phyloP scores from a whole-genome alignment of 2,888 invertebrate genomes.

The Drosophila nigritarsus region DNA sequence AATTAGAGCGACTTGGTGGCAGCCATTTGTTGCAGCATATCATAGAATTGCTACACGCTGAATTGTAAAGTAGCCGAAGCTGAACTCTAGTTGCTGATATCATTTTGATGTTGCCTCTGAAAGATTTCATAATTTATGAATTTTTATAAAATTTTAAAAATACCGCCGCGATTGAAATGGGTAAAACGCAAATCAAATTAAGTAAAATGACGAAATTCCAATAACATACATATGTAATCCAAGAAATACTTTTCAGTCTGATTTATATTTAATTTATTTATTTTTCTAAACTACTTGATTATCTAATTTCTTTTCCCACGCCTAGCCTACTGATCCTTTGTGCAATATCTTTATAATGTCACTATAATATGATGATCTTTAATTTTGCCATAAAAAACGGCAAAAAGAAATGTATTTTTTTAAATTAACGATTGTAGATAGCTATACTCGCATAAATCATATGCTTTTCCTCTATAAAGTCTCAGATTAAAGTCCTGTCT shows the following conservation, averaged over 20 bases:
- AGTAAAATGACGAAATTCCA: slow-evolving; percentile 86
- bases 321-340: background rate
- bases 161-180: slow-evolving; percentile 13
- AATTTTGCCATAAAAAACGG: too few species aligned
- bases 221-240: slow-evolving; percentile 81
- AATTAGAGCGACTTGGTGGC: slow-evolving; percentile 2
- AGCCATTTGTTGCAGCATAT: background rate
- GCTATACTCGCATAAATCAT: too few species aligned
- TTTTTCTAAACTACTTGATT: background rate
- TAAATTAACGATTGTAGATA: too few species aligned
- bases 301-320: background rate
- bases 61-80: background rate
- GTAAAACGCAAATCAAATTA: slow-evolving; percentile 20
- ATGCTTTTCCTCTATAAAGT: too few species aligned
- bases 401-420: too few species aligned
- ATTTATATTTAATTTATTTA: background rate
- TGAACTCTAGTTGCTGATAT: slow-evolving; percentile 3
- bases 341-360: too few species aligned
- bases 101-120: slow-evolving; percentile 5
- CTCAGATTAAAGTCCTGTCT: too few species aligned
- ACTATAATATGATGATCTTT: too few species aligned
- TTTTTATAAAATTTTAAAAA: slow-evolving; percentile 27
- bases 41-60: background rate
- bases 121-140: slow-evolving; percentile 13
- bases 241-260: background rate